A percentile compares a stretch with the other conserved stretches of the same genome.
Conservation (phyloP, 2,888 invertebrate genomes). For the Hanleya hanleyi region DNA sequence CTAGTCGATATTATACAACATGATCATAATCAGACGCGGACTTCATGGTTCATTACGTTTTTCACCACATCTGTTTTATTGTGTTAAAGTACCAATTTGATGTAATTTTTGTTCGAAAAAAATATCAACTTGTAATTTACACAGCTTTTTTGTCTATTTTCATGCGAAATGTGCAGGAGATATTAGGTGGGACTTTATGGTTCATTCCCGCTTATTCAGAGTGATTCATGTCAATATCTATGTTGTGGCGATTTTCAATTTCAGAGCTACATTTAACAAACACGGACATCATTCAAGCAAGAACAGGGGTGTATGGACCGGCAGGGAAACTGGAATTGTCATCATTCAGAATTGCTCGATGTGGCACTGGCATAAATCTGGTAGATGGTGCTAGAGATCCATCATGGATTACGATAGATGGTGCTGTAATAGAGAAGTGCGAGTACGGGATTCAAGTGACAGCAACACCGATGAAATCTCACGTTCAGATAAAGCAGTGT, state of each 20-base stretch:
- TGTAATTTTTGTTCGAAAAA: too few species aligned
- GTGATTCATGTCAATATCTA: too few species aligned
- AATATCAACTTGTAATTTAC: too few species aligned
- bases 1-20: too few species aligned
- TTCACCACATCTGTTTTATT: too few species aligned
- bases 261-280: not conserved
- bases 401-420: not conserved
- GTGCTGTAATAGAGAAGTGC: not conserved
- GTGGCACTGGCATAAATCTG: not conserved
- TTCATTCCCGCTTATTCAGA: too few species aligned
- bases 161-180: too few species aligned
- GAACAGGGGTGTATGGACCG: not conserved
- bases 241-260: not conserved
- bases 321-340: not conserved
- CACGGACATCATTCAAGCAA: not conserved
- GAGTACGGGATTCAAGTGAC: not conserved
- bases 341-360: not conserved
- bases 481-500: not conserved
- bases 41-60: too few species aligned
- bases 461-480: not conserved
- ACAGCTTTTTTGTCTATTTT: too few species aligned
- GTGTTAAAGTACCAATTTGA: too few species aligned
- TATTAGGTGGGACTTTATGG: too few species aligned
- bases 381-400: not conserved
- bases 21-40: too few species aligned